Percentiles rank a stretch among this genome's conserved stretches.
phyloP scores from a whole-genome alignment of 2,113 vertebrate species.

The Hassar affinis region DNA sequence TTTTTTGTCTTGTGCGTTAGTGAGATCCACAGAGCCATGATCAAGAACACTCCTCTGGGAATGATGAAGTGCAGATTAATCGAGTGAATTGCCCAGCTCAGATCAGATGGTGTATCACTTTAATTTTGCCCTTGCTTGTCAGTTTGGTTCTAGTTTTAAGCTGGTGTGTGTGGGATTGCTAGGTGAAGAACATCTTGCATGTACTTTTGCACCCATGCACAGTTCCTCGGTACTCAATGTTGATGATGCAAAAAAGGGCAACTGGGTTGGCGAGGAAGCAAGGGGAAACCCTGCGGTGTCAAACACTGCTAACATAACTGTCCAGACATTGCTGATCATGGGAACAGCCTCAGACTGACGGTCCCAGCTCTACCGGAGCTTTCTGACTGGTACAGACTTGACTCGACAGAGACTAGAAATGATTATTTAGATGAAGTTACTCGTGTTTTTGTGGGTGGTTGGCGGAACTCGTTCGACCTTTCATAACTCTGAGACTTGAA shows the following conservation, averaged over 20 bases:
- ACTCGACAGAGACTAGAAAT: background rate
- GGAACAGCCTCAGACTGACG: background rate
- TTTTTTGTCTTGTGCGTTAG: slow-evolving; percentile 23
- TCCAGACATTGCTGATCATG: background rate
- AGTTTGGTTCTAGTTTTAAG: background rate
- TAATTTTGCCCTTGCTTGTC: background rate
- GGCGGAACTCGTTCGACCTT: background rate
- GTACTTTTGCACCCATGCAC: background rate
- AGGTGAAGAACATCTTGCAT: background rate
- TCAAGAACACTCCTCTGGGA: slow-evolving; percentile 12
- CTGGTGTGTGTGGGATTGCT: background rate
- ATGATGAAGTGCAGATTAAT: slow-evolving; percentile 3
- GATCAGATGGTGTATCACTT: background rate
- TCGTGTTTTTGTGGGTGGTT: too few species aligned
- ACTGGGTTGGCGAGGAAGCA: background rate
- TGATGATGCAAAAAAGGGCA: background rate
- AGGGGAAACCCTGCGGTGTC: background rate
- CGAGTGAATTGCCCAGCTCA: background rate
- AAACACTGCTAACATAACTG: background rate
- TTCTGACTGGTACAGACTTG: background rate
- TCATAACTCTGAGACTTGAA: background rate
- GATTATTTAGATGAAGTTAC: background rate
- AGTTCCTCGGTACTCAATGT: background rate
- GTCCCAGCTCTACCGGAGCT: background rate
- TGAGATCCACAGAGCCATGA: slow-evolving; percentile 10